A percentile compares a stretch with the other conserved stretches of the same genome.
phyloP scores from a whole-genome alignment of 2,113 vertebrate genomes.

The Shinisaurus crocodilurus region DNA sequence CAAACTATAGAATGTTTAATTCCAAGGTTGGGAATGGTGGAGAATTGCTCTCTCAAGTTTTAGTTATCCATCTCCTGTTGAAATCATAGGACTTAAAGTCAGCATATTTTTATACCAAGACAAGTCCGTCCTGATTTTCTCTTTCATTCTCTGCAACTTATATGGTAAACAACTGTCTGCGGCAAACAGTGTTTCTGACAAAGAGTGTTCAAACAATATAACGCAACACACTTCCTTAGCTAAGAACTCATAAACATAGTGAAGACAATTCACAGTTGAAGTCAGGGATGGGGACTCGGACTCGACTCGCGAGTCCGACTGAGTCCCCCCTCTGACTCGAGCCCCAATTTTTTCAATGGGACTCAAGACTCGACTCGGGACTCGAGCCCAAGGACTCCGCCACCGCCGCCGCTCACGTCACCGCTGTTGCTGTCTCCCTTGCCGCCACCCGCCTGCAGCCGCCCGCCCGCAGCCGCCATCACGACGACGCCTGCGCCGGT shows the following conservation, averaged over 20 bases:
- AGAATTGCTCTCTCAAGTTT: not conserved
- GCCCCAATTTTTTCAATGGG: too few relatives aligned
- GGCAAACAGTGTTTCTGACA: not conserved
- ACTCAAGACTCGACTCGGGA: too few relatives aligned
- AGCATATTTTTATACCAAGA: not conserved
- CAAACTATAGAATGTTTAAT: not conserved
- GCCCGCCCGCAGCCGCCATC: too few relatives aligned
- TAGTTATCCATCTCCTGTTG: not conserved
- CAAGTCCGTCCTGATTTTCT: not conserved
- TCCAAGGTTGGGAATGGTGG: not conserved
- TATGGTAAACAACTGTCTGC: not conserved
- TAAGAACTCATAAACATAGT: not conserved
- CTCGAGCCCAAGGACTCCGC: too few relatives aligned
- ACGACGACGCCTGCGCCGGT: too few relatives aligned
- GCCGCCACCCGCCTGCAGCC: too few relatives aligned
- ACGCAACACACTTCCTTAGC: not conserved
- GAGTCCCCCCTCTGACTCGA: too few relatives aligned
- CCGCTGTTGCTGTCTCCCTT: too few relatives aligned
- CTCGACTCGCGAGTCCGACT: too few relatives aligned
- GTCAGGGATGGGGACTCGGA: too few relatives aligned
- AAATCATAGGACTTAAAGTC: not conserved
- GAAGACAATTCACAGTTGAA: not conserved
- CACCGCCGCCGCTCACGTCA: too few relatives aligned
- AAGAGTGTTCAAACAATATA: not conserved
- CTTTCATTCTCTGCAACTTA: not conserved